Evolutionary conservation across 2,888 invertebrate species (phyloP).

Genomic region (Leptarthrus brevirostris): DNA sequence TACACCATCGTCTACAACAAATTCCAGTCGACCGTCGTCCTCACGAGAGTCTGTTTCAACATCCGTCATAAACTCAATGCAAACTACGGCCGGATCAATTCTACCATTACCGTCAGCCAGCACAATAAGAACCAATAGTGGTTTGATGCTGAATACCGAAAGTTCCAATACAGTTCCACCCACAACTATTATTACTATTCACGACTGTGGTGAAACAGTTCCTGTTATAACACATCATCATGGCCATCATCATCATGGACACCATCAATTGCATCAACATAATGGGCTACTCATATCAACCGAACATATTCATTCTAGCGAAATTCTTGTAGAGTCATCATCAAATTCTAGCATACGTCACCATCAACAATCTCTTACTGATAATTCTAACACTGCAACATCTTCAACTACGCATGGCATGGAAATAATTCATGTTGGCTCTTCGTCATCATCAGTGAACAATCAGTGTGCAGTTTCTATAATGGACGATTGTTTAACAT

Average conservation of each 20-base stretch:
- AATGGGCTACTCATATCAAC: constrained; percentile 15
- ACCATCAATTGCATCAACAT: constrained; percentile 42
- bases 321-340: constrained; percentile 6
- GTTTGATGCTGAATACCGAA: constrained; percentile 23
- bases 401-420: constrained; percentile 4
- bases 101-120: constrained; percentile 49
- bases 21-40: constrained; percentile 34
- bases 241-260: constrained; percentile 23
- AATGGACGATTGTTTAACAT: constrained; percentile 45
- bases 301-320: constrained; percentile 13
- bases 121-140: constrained; percentile 44
- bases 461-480: background rate
- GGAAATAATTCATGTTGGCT: constrained; percentile 27
- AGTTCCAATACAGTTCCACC: constrained; percentile 2
- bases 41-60: constrained; percentile 18
- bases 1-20: constrained; percentile 51
- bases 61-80: constrained; percentile 36
- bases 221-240: constrained; percentile 46
- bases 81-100: background rate
- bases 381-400: constrained; percentile 22
- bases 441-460: constrained; percentile 20
- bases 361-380: constrained; percentile 3
- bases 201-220: constrained; percentile 49
- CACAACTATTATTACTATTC: constrained; percentile 32
- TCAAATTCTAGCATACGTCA: constrained; percentile 6